Conservation (phyloP, 2,888 invertebrate species). For the Eristalis pertinax region DNA sequence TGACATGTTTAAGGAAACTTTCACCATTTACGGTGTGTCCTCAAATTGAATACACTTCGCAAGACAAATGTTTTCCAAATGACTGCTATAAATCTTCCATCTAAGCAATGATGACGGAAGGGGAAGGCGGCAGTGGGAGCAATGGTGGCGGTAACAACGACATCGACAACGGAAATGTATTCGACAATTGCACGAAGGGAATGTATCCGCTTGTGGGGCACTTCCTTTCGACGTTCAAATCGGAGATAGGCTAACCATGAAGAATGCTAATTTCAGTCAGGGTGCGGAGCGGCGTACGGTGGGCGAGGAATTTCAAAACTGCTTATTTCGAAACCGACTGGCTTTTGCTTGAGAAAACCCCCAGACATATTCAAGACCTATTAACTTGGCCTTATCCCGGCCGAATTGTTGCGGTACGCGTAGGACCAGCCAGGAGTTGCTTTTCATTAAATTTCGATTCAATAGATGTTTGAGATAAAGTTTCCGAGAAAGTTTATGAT, state of each 20-base stretch:
- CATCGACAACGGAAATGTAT: conserved; percentile 52
- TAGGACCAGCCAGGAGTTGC: background rate
- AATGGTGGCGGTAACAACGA: background rate
- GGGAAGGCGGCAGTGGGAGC: background rate
- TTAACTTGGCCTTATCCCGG: background rate
- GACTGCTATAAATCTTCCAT: conserved; percentile 64
- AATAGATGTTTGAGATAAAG: conserved; percentile 60
- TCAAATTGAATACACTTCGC: conserved; percentile 68
- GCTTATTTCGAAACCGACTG: conserved; percentile 48
- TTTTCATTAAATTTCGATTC: conserved; percentile 68
- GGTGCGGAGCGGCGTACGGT: background rate
- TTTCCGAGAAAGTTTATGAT: conserved; percentile 59
- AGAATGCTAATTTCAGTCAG: conserved; percentile 44
- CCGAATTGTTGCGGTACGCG: conserved; percentile 5
- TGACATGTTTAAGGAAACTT: conserved; percentile 67
- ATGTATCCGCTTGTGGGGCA: conserved; percentile 34
- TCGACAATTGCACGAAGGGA: conserved; percentile 58
- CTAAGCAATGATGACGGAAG: background rate
- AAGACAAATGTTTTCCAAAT: conserved; percentile 69
- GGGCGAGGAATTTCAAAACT: background rate
- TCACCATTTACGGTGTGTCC: conserved; percentile 61
- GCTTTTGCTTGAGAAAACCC: background rate
- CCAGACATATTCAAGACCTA: conserved; percentile 7
- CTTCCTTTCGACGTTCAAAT: conserved; percentile 28
- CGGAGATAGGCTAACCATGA: conserved; percentile 10